A percentile compares a stretch with the other conserved stretches of the same genome.
phyloP scores from a whole-genome alignment of 37 sponge, comb jelly and placozoan species.

The Aphrocallistes beatrix region DNA sequence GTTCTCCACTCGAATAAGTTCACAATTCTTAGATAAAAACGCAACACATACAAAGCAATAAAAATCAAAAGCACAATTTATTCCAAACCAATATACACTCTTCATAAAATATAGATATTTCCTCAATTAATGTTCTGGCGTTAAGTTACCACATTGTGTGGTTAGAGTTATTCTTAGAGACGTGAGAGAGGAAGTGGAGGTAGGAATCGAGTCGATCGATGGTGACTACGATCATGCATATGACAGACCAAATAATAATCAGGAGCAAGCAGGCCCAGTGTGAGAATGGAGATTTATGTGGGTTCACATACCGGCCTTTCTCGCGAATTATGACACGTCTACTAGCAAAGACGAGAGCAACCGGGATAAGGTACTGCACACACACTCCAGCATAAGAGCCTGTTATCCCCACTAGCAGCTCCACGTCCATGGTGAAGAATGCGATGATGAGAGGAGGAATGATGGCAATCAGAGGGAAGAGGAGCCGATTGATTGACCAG shows the following conservation, averaged over 20 bases:
- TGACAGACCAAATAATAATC: slow-evolving; percentile 48
- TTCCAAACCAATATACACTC: too few species aligned
- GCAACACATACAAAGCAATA: too few species aligned
- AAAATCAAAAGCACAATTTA: too few species aligned
- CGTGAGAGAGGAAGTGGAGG: not conserved
- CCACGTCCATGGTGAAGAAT: slow-evolving; percentile 61
- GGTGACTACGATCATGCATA: slow-evolving; percentile 44
- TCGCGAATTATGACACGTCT: slow-evolving; percentile 31
- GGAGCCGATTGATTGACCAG: slow-evolving; percentile 48
- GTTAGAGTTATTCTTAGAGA: not conserved
- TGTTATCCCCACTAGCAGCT: slow-evolving; percentile 70
- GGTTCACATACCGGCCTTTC: slow-evolving; percentile 33
- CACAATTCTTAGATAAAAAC: too few species aligned
- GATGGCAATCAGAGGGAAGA: slow-evolving; percentile 79
- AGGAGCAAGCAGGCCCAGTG: slow-evolving; percentile 28
- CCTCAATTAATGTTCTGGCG: too few species aligned
- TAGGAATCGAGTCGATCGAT: slow-evolving; percentile 14
- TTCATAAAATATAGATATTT: too few species aligned
- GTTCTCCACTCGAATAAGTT: too few species aligned
- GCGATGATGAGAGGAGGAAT: slow-evolving; percentile 73
- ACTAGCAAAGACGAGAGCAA: slow-evolving; percentile 42
- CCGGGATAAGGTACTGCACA: slow-evolving; percentile 92
- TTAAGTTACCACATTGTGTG: too few species aligned
- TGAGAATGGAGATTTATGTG: slow-evolving; percentile 48
- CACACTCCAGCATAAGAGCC: slow-evolving; percentile 87